Percentiles rank a stretch among this genome's conserved stretches.
Evolutionary conservation across 1,140 invertebrate species (phyloP).

Genomic region (Tigriopus japonicus): DNA sequence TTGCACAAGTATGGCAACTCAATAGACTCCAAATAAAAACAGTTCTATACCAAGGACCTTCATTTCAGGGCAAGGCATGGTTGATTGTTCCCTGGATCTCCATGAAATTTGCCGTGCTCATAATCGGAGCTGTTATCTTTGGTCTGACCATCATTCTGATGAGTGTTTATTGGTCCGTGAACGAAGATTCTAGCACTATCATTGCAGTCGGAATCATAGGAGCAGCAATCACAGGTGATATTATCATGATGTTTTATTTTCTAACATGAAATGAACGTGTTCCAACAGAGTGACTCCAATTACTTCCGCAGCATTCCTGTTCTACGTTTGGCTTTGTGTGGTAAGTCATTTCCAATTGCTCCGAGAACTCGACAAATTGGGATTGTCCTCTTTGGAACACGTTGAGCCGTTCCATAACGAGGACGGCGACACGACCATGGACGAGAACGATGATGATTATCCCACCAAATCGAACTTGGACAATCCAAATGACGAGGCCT

Average conservation of each 20-base stretch:
- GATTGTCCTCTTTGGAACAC: background rate
- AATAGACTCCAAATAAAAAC: too few relatives aligned
- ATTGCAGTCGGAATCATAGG: background rate
- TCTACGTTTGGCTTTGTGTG: background rate
- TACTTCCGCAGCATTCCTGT: background rate
- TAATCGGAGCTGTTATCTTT: background rate
- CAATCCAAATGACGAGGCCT: too few relatives aligned
- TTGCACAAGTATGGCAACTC: too few relatives aligned
- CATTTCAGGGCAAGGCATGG: too few relatives aligned
- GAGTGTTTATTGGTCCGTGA: background rate
- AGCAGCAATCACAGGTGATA: background rate
- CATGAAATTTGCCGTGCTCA: background rate
- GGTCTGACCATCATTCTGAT: background rate
- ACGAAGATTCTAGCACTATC: background rate
- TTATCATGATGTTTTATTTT: background rate
- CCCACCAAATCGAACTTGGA: too few relatives aligned
- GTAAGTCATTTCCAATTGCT: background rate
- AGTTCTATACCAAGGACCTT: too few relatives aligned
- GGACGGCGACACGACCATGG: too few relatives aligned
- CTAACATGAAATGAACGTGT: background rate
- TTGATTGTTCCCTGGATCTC: background rate
- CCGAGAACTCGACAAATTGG: conserved; percentile 1
- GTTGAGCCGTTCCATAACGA: too few relatives aligned
- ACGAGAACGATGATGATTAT: too few relatives aligned
- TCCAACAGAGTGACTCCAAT: too few relatives aligned